Evolutionary conservation across 2,888 invertebrate genomes (phyloP), one percentile per base, ranked within the genome.

Genomic region (Corythucha ciliata): DNA sequence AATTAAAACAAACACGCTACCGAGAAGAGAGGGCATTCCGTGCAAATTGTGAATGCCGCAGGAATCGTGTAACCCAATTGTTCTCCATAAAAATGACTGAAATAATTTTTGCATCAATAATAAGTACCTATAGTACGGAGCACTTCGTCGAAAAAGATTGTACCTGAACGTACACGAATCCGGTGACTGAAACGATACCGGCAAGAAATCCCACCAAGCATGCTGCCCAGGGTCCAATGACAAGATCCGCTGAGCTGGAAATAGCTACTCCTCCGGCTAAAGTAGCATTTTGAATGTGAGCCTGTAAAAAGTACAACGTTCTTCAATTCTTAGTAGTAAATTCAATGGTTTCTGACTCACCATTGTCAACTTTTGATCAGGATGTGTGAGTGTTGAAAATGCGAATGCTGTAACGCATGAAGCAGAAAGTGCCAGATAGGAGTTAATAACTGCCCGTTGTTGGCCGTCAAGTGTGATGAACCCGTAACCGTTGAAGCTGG

Each of bases 1-100:
- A 32, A 90, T 65, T 1, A 80, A 79, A 0, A 89, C 83, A 32
- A 84, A 75, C 47, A 93, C 65, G 24, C 84, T 93, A 0, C 90
- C 88, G 41, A 89, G 69, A 2, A 96, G 68, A 2, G 89, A 94
- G 0, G 96, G 96, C 83, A 94, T 87, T 0, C 94, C 96, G 66
- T 97, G 96, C 14, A 97, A 77, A 71, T 96, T 96, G 71, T 96
- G 82, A 2, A 96, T 92, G 5, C 96, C 96, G 65, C 94, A 96
- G 0, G 90, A 90, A 68, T 92, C 91, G 62, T 81, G 78, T 32
- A 91, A 66, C 25, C 77, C 75, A 1, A 79, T 58, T 32, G 68
- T 69, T 32, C 73, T 73, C 24, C 73, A 70, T 21, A 85, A 68
- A 34, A 70, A 63, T 1, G 83, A 82, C 83, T 83, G 69, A 8